Base-by-base conservation (phyloP, 2,797 vertebrate species). In the Scolopax bukidnonensis region DNA sequence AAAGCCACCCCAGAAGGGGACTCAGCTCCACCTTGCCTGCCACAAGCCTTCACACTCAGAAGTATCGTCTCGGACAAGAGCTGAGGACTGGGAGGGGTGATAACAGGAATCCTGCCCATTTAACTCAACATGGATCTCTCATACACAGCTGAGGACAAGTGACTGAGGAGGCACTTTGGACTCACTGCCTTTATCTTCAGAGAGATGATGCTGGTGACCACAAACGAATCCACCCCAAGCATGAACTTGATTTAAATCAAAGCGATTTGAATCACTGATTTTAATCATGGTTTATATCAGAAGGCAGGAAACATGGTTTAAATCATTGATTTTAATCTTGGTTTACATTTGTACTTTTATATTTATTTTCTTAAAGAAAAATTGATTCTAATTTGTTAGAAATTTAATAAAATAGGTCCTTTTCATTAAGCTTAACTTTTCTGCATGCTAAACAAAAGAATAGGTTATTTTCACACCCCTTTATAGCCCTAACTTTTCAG, bases 261-360 rank as follows among this genome's bases (percentile, higher is more conserved):
- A 89, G 68, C 0, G 57, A 96, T 94, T 45, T 78, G 50, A 93
- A 95, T 93, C 89, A 50, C 84, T 38, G 75, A 96, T 91, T 86
- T 69, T 89, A 84, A 97, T 96, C 94, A 48, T 6, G 50, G 53
- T 64, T 81, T 61, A 38, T 84, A 93, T 89, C 90, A 95, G 85
- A 89, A 96, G 91, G 87, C 95, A 93, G 95, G 95, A 97, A 96
- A 91, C 61, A 84, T 36, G 75, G 79, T 91, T 95, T 94, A 94
- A 94, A 94, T 83, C 24, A 63, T 13, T 69, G 69, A 92, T 89
- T 87, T 83, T 85, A 71, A 96, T 94, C 95, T 95, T 83, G 64
- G 12, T 85, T 91, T 92, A 83, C 33, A 75, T 64, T 85, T 60
- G 16, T 51, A 36, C 9, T 65, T 81, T 23, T 60, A 1, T 63